A percentile compares a stretch with the other conserved stretches of the same genome.
Conservation (phyloP, 2,113 vertebrate species). For the Dryoscopus gambensis region DNA sequence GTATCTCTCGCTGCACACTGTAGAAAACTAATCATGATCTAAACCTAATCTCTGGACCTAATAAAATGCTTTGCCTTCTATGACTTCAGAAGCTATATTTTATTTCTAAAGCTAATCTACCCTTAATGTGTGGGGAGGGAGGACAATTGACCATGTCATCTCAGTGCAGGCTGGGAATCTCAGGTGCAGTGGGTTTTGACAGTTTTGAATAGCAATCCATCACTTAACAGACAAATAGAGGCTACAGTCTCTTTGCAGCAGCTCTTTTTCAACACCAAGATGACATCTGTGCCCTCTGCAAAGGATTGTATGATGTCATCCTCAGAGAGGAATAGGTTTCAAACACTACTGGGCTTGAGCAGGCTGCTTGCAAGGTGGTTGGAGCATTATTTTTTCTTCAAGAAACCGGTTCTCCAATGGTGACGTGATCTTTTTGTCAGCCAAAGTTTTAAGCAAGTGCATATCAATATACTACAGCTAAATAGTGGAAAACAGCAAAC, state of each 20-base stretch:
- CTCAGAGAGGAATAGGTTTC: background rate
- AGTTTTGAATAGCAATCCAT: slow-evolving; percentile 22
- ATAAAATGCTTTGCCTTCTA: background rate
- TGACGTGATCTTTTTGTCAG: background rate
- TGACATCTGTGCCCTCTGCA: slow-evolving; percentile 15
- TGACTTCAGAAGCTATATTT: background rate
- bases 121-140: background rate
- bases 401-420: background rate
- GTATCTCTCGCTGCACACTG: background rate
- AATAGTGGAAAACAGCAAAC: background rate
- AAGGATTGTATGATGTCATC: background rate
- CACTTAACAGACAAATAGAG: slow-evolving; percentile 6
- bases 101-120: background rate
- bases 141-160: background rate
- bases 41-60: background rate
- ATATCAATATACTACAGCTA: background rate
- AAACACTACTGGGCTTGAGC: background rate
- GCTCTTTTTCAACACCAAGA: background rate
- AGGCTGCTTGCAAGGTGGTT: background rate
- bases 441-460: background rate
- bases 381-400: background rate
- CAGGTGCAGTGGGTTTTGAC: background rate
- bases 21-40: background rate
- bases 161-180: background rate
- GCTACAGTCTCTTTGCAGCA: background rate